These are phyloP conservation scores for Volucella zonaria DNA, from an alignment of 2,888 invertebrate genomes.

Conservation along the genomic window DNA sequence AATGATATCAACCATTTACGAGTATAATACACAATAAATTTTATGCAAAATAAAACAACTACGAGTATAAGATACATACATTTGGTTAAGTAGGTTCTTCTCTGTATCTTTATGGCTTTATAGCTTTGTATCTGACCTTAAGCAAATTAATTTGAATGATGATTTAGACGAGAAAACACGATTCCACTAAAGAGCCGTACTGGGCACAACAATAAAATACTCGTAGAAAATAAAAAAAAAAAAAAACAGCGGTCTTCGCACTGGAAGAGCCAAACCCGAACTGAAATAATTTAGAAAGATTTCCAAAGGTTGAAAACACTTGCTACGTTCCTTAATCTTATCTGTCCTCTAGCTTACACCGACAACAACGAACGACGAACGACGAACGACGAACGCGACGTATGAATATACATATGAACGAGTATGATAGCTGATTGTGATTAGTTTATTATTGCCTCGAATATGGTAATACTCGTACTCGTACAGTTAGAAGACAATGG, in stretches of 20 bases:
- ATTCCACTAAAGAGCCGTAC: not conserved
- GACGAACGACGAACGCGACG: too few species aligned
- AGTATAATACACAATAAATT: too few species aligned
- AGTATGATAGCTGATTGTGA: not conserved
- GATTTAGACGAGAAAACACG: constrained; percentile 14
- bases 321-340: constrained; percentile 53
- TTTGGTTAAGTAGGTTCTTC: not conserved
- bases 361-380: too few species aligned
- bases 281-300: constrained; percentile 68
- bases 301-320: constrained; percentile 38
- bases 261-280: constrained; percentile 81
- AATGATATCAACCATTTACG: not conserved
- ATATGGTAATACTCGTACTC: not conserved
- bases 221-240: not conserved
- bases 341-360: constrained; percentile 14
- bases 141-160: constrained; percentile 11
- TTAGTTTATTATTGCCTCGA: constrained; percentile 10
- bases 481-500: constrained; percentile 36
- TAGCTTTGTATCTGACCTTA: constrained; percentile 31
- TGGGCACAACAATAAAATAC: not conserved
- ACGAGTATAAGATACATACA: too few species aligned
- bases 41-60: too few species aligned
- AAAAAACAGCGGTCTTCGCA: constrained; percentile 79
- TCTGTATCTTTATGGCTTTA: not conserved
- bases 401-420: too few species aligned